Evolutionary conservation across 2,888 invertebrate species (phyloP).

Genomic region (Corythucha ciliata): DNA sequence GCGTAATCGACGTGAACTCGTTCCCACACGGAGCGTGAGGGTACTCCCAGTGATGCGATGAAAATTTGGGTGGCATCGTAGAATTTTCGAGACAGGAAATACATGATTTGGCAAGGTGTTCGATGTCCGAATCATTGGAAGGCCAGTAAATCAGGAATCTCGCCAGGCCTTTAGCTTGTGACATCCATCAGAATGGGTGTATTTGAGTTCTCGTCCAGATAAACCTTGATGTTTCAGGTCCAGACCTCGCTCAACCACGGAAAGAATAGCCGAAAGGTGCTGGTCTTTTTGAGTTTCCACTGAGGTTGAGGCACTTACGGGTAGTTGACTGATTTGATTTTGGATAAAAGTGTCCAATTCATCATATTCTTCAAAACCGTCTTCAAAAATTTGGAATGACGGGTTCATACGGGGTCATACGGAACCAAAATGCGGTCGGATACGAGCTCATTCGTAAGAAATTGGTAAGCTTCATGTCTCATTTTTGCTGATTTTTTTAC

Average conservation of each 20-base stretch:
- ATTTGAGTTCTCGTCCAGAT: no score
- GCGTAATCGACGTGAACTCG: constrained; percentile 34
- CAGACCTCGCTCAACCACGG: no score
- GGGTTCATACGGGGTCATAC: no score
- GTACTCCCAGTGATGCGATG: constrained; percentile 31
- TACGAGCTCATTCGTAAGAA: no score
- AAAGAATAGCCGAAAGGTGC: constrained; percentile 1
- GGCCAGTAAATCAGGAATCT: constrained; percentile 36
- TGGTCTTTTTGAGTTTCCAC: constrained; percentile 17
- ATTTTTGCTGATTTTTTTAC: no score
- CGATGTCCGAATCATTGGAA: constrained; percentile 33
- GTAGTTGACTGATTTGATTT: constrained; percentile 7
- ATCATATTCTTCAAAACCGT: no score
- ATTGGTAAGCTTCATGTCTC: no score
- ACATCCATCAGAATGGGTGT: no score
- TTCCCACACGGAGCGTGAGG: constrained; percentile 30
- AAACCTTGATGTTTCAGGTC: no score
- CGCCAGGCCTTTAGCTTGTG: no score
- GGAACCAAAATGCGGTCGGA: no score
- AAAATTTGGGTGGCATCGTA: constrained; percentile 17
- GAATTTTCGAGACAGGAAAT: background rate
- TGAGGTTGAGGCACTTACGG: constrained; percentile 11
- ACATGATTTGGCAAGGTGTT: constrained; percentile 31
- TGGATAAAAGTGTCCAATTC: constrained; percentile 8
- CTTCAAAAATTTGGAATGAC: no score